Base-by-base conservation (phyloP, 2,113 vertebrate species). In the Equus przewalskii region DNA sequence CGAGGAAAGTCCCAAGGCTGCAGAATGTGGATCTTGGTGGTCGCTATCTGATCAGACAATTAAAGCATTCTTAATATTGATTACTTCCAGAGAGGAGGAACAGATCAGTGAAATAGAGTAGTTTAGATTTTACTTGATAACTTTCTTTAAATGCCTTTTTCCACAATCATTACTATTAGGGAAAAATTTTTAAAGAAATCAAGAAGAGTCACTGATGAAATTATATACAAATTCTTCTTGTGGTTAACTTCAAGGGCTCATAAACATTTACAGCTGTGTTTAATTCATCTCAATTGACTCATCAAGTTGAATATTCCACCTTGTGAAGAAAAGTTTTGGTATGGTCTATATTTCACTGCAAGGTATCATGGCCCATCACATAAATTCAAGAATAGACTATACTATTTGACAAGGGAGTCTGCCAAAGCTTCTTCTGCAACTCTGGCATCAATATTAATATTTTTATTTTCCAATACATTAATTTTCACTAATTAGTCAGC, bases 401-500 rank as follows among this genome's bases (percentile, higher is more conserved):
- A 12, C 44, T 72, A 49, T 64, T 72, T 83, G 30, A 89, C 64
- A 83, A 88, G 7, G 36, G 54, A 79, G 44, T 70, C 64, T 90
- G 44, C 3, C 81, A 58, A 73, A 80, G 18, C 19, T 51, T n/a
- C 60, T 72, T 49, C 49, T 44, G 22, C n/a, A 12, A 19, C 90
- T 75, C n/a, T 54, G 24, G n/a, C 16, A 46, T 80, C 28, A 22
- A 28, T 69, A 15, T 16, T 81, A 90, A 46, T 7, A 90, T n/a
- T 60, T 80, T 33, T 44, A 7, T 90, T 86, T 84, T 69, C 65
- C 7, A 80, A 24, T 15, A 60, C 24, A 69, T 75, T 73, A 79
- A 56, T 79, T 86, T 88, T 95, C 33, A 79, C 33, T 36, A 92
- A 62, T 85, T 86, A 86, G 36, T 89, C 30, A 89, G 24, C n/a